Evolutionary conservation across 2,113 vertebrate genomes (phyloP).

Genomic region (Climacteris rufus): DNA sequence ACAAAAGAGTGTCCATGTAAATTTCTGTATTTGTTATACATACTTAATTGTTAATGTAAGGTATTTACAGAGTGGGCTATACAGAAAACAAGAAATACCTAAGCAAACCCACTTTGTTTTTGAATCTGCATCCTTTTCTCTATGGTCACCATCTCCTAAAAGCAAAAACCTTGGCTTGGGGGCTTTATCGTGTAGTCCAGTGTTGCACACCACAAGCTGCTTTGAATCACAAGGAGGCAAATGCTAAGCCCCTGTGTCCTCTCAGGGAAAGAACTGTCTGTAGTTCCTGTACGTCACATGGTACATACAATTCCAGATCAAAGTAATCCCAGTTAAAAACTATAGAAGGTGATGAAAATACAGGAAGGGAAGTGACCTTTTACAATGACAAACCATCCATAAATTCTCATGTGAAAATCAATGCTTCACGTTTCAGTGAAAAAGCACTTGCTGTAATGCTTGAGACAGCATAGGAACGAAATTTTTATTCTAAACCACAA

Average conservation of each 20-base stretch:
- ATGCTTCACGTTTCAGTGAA: not conserved
- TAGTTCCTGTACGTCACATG: not conserved
- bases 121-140: not conserved
- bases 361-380: not conserved
- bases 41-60: too few relatives aligned
- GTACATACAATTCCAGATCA: not conserved
- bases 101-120: not conserved
- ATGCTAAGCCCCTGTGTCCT: not conserved
- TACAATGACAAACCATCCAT: not conserved
- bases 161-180: fast-evolving
- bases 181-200: not conserved
- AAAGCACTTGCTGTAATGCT: not conserved
- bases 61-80: not conserved
- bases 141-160: not conserved
- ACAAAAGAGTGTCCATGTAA: not conserved
- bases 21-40: not conserved
- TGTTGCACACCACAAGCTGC: not conserved
- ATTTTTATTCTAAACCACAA: not conserved
- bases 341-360: not conserved
- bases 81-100: not conserved
- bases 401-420: not conserved
- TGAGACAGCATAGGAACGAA: not conserved
- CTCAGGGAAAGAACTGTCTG: not conserved
- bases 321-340: not conserved
- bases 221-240: not conserved